Conservation (phyloP, 2,113 vertebrate species). For the Barbus barbus region DNA sequence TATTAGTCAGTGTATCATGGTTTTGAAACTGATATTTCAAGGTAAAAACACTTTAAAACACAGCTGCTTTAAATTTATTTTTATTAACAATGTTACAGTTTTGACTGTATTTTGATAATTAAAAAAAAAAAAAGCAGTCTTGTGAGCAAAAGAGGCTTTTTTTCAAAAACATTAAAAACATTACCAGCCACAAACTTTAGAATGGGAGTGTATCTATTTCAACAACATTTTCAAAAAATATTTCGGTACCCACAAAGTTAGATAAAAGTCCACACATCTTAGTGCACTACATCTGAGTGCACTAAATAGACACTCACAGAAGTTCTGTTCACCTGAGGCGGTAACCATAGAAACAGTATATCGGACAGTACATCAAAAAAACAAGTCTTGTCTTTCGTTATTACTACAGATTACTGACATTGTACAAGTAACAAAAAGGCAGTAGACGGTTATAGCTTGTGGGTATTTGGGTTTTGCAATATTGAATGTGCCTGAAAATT, state of each 20-base stretch:
- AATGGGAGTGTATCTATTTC: no score
- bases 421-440: neutral
- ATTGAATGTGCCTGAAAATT: neutral
- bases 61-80: no score
- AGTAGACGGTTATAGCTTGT: neutral
- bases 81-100: no score
- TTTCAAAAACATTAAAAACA: no score
- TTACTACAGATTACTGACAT: neutral
- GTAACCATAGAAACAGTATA: constrained; percentile 12
- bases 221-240: no score
- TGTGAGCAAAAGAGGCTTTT: no score
- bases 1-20: no score
- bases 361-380: neutral
- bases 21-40: no score
- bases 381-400: neutral
- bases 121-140: no score
- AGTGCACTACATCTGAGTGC: neutral
- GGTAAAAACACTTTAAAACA: no score
- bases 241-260: neutral
- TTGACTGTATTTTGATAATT: no score
- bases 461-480: neutral
- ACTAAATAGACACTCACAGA: neutral
- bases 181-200: no score
- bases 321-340: neutral
- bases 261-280: neutral